phyloP scores from a whole-genome alignment of 2,113 vertebrate genomes.

The Abramis brama region DNA sequence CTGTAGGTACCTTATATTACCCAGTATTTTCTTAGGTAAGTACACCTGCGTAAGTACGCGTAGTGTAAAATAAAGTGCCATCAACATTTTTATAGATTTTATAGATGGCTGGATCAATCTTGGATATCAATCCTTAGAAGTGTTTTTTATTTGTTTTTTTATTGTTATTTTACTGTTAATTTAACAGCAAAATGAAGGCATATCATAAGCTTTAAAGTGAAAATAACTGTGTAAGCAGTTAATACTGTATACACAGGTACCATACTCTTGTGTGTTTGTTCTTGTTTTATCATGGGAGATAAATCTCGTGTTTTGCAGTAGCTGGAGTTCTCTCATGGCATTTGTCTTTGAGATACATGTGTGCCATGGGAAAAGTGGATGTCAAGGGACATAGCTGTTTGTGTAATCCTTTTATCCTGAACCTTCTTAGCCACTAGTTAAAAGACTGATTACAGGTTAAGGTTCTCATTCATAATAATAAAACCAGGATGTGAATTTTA shows the following conservation, averaged over 20 bases:
- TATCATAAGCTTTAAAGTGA: not conserved
- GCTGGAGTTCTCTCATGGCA: not conserved
- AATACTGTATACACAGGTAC: not conserved
- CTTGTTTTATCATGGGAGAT: slow-evolving; percentile 22
- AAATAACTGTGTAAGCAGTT: not conserved
- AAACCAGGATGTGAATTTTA: not conserved
- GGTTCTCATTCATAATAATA: not conserved
- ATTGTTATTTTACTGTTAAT: not conserved
- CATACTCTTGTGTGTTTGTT: not conserved
- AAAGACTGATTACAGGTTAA: not conserved
- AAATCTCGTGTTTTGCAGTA: not conserved
- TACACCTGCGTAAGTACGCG: too few relatives aligned
- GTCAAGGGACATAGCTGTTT: slow-evolving; percentile 16
- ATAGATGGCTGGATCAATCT: not conserved
- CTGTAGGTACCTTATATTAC: too few relatives aligned
- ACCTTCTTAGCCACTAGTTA: not conserved
- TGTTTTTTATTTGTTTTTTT: not conserved
- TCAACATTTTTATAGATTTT: not conserved
- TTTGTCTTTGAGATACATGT: not conserved
- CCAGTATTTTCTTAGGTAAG: too few relatives aligned
- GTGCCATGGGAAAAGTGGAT: not conserved
- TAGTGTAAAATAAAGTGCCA: too few relatives aligned
- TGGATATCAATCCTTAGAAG: not conserved
- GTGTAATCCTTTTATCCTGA: not conserved
- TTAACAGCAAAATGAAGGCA: not conserved